Percentiles rank a stretch among this genome's conserved stretches.
These are phyloP conservation scores for Neofelis nebulosa DNA, from an alignment of 2,113 vertebrate species.

Conservation along the genomic window DNA sequence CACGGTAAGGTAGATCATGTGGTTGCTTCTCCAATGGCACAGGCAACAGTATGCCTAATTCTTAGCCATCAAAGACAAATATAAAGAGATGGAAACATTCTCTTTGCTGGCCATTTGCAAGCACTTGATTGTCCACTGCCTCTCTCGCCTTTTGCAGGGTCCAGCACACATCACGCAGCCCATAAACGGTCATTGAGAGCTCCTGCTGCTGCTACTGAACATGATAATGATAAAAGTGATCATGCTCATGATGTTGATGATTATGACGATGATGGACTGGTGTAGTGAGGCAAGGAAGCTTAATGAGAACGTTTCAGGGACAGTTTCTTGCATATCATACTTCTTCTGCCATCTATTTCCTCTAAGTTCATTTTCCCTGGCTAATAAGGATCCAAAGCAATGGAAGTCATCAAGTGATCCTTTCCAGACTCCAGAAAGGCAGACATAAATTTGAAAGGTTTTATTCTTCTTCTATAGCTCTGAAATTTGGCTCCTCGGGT, in stretches of 20 bases:
- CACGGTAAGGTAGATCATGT: not conserved
- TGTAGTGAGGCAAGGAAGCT: not conserved
- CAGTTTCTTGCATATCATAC: not conserved
- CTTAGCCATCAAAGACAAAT: not conserved
- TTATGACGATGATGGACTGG: not conserved
- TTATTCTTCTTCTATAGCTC: not conserved
- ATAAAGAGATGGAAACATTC: not conserved
- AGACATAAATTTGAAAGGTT: not conserved
- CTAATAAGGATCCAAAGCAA: not conserved
- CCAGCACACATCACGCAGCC: not conserved
- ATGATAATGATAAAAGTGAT: too few relatives aligned
- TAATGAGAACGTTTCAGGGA: not conserved
- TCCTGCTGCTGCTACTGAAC: not conserved
- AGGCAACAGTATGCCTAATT: not conserved
- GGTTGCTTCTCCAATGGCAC: not conserved
- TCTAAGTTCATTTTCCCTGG: not conserved
- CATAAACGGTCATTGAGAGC: not conserved
- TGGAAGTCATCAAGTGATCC: not conserved
- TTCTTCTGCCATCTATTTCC: not conserved
- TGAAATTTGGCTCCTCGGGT: not conserved
- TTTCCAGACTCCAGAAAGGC: not conserved
- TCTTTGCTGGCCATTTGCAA: not conserved
- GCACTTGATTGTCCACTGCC: not conserved
- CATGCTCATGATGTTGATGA: not conserved
- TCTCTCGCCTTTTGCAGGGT: not conserved